These are phyloP conservation scores for Drosophila prostipennis DNA, from an alignment of 2,888 invertebrate species.

Conservation along the genomic window DNA sequence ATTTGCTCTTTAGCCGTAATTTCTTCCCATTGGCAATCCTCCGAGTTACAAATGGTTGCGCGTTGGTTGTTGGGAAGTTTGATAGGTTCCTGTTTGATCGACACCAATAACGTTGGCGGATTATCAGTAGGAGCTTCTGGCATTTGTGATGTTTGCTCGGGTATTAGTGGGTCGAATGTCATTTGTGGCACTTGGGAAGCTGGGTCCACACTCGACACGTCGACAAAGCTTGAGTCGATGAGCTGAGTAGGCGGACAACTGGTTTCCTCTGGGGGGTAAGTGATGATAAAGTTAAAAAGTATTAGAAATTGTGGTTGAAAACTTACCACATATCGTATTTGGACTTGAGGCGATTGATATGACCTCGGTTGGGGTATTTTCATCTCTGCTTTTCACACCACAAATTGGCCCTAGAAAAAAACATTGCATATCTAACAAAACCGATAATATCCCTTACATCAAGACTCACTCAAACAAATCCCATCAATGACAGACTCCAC, in stretches of 20 bases:
- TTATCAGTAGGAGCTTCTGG: neutral
- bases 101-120: neutral
- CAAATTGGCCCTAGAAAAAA: neutral
- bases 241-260: slow-evolving; percentile 50
- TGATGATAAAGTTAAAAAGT: fast-evolving
- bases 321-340: slow-evolving; percentile 5
- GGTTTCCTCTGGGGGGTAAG: neutral
- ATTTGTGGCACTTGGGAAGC: slow-evolving; percentile 30
- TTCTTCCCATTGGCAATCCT: slow-evolving; percentile 39
- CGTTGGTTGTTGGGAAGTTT: slow-evolving; percentile 50
- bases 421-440: neutral
- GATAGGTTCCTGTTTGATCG: slow-evolving; percentile 46
- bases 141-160: neutral
- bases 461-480: slow-evolving; percentile 5
- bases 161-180: slow-evolving; percentile 46
- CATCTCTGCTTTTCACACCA: neutral
- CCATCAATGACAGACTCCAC: neutral
- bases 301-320: fast-evolving
- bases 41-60: slow-evolving; percentile 5
- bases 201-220: slow-evolving; percentile 30
- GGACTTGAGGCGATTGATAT: neutral
- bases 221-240: slow-evolving; percentile 40
- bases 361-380: neutral
- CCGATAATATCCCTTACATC: too few relatives aligned
- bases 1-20: slow-evolving; percentile 47